phyloP scores from a whole-genome alignment of 2,797 vertebrate species.

The Anas flavirostris region DNA sequence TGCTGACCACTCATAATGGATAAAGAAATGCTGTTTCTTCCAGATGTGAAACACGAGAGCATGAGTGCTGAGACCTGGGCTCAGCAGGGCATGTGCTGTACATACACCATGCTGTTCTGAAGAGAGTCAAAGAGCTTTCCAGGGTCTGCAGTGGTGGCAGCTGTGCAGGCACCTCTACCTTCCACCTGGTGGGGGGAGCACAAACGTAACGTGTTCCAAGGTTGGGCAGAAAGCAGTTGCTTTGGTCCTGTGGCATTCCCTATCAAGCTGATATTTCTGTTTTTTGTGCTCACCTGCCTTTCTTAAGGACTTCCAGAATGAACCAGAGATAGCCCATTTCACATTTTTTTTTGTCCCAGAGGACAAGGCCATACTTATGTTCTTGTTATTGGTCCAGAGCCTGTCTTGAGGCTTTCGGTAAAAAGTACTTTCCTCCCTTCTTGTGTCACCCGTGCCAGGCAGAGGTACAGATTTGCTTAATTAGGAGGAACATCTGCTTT shows the following conservation, averaged over 20 bases:
- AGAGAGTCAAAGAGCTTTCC: background rate
- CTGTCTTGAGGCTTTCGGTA: background rate
- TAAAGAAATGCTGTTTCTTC: background rate
- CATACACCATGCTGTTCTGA: background rate
- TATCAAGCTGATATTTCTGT: background rate
- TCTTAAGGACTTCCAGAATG: background rate
- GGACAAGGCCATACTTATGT: background rate
- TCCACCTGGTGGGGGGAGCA: background rate
- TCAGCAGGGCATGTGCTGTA: rapidly evolving
- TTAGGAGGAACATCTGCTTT: background rate
- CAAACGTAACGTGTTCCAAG: background rate
- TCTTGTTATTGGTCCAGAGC: background rate
- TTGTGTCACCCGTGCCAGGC: background rate
- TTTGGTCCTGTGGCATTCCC: background rate
- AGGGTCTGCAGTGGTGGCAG: background rate
- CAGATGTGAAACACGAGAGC: background rate
- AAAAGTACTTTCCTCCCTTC: background rate
- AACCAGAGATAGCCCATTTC: background rate
- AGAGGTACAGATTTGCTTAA: background rate
- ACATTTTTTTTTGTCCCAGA: background rate
- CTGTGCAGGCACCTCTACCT: background rate
- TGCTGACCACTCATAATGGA: background rate
- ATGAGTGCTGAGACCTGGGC: background rate
- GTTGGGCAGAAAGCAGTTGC: background rate
- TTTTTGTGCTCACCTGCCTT: background rate